Percentiles rank a stretch among this genome's conserved stretches.
phyloP scores from a whole-genome alignment of 1,140 invertebrate genomes.

The Adoxophyes honmai region DNA sequence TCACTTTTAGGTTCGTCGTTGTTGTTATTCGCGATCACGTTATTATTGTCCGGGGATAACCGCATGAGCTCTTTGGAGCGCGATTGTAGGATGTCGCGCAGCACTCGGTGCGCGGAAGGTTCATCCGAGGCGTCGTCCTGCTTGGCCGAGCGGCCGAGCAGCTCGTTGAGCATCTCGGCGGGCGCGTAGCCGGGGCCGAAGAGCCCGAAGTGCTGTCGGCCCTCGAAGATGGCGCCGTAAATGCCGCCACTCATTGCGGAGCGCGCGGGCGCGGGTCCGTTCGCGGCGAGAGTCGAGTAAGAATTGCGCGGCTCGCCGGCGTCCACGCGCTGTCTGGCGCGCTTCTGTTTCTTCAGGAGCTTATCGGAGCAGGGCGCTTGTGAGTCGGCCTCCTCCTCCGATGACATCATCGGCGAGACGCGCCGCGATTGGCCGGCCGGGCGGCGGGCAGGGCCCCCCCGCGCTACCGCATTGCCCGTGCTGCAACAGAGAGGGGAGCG shows the following conservation, averaged over 20 bases:
- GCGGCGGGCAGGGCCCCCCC: slow-evolving; percentile 73
- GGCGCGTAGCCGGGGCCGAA: slow-evolving; percentile 88
- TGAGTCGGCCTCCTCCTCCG: slow-evolving; percentile 93
- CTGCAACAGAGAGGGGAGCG: slow-evolving; percentile 66
- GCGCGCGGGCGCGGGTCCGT: slow-evolving; percentile 89
- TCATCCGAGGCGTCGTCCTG: slow-evolving; percentile 80
- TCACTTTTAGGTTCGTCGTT: slow-evolving; percentile 81
- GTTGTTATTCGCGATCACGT: slow-evolving; percentile 78
- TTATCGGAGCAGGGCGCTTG: slow-evolving; percentile 94
- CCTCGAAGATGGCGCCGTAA: slow-evolving; percentile 88
- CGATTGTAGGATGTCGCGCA: slow-evolving; percentile 89
- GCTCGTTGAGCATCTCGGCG: slow-evolving; percentile 90
- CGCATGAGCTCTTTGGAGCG: slow-evolving; percentile 86
- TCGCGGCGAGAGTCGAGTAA: slow-evolving; percentile 92
- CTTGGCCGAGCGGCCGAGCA: slow-evolving; percentile 86
- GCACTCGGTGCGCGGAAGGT: slow-evolving; percentile 85
- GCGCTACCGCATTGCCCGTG: slow-evolving; percentile 71
- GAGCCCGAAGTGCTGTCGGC: slow-evolving; percentile 86
- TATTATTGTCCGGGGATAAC: slow-evolving; percentile 79
- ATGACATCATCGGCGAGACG: slow-evolving; percentile 93
- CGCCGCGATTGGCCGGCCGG: slow-evolving; percentile 81
- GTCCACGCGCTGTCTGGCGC: slow-evolving; percentile 95
- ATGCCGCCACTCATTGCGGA: slow-evolving; percentile 87
- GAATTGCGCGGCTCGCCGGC: slow-evolving; percentile 95
- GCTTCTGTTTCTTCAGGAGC: slow-evolving; percentile 92